A percentile compares a stretch with the other conserved stretches of the same genome.
Evolutionary conservation across 2,888 invertebrate genomes (phyloP).

Genomic region (Melolontha melolontha): DNA sequence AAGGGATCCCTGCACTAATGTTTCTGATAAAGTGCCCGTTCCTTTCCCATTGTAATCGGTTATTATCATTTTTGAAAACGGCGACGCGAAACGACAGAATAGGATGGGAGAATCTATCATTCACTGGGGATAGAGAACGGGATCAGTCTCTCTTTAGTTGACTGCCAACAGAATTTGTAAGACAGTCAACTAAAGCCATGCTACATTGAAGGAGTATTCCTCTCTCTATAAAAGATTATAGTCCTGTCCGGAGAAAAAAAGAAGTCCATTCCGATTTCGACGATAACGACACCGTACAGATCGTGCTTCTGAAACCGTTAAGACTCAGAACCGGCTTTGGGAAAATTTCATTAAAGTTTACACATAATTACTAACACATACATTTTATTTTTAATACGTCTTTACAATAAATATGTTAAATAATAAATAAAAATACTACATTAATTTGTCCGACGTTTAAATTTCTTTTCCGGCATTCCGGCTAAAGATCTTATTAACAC

Average conservation of each 20-base stretch:
- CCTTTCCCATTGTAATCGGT: conserved; percentile 27
- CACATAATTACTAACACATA: too few relatives aligned
- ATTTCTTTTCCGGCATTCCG: too few relatives aligned
- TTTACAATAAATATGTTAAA: too few relatives aligned
- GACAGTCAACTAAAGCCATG: conserved; percentile 48
- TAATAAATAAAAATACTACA: too few relatives aligned
- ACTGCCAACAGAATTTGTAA: conserved; percentile 44
- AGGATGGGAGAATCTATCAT: too few relatives aligned
- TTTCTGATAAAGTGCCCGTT: conserved; percentile 28
- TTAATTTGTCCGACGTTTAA: too few relatives aligned
- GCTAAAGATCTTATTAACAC: too few relatives aligned
- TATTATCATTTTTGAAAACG: conserved; percentile 35
- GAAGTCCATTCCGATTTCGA: conserved; percentile 43
- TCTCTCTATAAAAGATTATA: conserved; percentile 51
- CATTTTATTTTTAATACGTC: too few relatives aligned
- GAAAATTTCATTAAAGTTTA: too few relatives aligned
- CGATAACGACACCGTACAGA: conserved; percentile 40
- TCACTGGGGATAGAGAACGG: too few relatives aligned
- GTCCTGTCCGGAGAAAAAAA: conserved; percentile 45
- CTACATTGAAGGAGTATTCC: conserved; percentile 50
- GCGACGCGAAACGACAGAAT: conserved; percentile 2
- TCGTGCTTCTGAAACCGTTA: neutral
- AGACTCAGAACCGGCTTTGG: too few relatives aligned
- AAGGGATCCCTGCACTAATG: conserved; percentile 7
- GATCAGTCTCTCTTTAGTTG: too few relatives aligned